Evolutionary conservation across 2,113 vertebrate genomes (phyloP), one percentile per base, ranked within the genome.

Genomic region (Istiophorus platypterus): DNA sequence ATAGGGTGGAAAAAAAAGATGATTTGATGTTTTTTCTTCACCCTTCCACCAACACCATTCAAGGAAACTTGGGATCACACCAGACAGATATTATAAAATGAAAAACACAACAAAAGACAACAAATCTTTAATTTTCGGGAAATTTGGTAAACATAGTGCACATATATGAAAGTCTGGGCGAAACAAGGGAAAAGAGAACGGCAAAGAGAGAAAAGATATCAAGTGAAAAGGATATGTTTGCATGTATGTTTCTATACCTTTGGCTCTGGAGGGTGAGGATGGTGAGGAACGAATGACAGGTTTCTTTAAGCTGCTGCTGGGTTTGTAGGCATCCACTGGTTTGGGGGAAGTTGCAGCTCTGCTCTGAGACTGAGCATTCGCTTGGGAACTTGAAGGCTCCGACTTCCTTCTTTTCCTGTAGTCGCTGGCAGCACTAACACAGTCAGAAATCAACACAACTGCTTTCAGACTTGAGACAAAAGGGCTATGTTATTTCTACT

Each of bases 341-440:
- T 95, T 93, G 1, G 92, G 92, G 65, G 93, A 93, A 0, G 85
- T 76, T 42, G 91, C 93, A 89, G 91, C 93, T 27, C 91, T 88
- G 6, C 92, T 94, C 64, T 94, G 96, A 0, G 92, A 94, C 73
- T 91, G 91, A 1, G 77, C 78, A 59, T 93, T 94, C 13, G 94
- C 95, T 22, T 96, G 97, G 59, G 94, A 96, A 29, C 96, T 96
- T 0, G 96, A 92, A 5, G 98, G 98, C 90, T 99, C 98, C 0
- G 98, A 99, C 97, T 98, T 99, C 96, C 98, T 95, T 61, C 98
- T 94, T 82, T 99, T 99, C 54, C 97, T 96, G 88, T 97, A 99
- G 95, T 99, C 98, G 15, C 97, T 96, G 17, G 96, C 93, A 41
- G 94, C 94, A 80, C 97, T 97, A 89, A 94, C 89, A 63, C 90